Conservation (phyloP, 2,113 vertebrate species). For the Axis porcinus region DNA sequence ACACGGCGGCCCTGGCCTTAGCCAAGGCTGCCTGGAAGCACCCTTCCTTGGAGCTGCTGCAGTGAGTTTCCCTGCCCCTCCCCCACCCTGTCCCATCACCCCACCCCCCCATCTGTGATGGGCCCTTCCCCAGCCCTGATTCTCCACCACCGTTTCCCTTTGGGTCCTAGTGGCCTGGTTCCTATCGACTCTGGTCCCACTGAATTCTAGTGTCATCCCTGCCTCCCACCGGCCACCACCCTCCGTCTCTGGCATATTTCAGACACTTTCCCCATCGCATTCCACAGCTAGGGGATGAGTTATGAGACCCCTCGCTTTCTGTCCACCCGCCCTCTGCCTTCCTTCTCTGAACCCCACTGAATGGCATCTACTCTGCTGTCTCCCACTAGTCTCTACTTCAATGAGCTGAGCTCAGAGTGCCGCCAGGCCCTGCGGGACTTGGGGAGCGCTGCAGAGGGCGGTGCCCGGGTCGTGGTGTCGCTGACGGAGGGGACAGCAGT, state of each 20-base stretch:
- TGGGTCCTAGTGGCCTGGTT: background rate
- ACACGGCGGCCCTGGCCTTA: conserved; percentile 85
- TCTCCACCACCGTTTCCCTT: background rate
- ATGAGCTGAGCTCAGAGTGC: conserved; percentile 91
- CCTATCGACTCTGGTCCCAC: background rate
- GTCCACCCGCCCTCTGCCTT: background rate
- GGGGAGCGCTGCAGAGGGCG: conserved; percentile 56
- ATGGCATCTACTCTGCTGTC: background rate
- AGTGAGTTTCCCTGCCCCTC: conserved; percentile 80
- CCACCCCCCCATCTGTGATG: background rate
- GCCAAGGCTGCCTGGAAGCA: conserved; percentile 90
- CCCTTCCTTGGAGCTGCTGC: conserved; percentile 84
- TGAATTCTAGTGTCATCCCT: background rate
- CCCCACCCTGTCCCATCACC: accelerated
- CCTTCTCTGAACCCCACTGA: background rate
- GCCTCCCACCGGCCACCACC: background rate
- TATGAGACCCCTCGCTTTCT: background rate
- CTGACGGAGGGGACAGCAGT: conserved; percentile 89
- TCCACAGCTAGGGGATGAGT: background rate
- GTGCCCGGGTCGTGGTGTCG: conserved; percentile 88
- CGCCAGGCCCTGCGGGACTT: conserved; percentile 82
- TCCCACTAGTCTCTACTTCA: conserved; percentile 90
- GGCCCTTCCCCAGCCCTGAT: background rate
- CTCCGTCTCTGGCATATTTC: background rate
- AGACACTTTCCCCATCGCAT: background rate